phyloP scores from a whole-genome alignment of 1,140 invertebrate genomes.

The Phymorhynchus buccinoides region DNA sequence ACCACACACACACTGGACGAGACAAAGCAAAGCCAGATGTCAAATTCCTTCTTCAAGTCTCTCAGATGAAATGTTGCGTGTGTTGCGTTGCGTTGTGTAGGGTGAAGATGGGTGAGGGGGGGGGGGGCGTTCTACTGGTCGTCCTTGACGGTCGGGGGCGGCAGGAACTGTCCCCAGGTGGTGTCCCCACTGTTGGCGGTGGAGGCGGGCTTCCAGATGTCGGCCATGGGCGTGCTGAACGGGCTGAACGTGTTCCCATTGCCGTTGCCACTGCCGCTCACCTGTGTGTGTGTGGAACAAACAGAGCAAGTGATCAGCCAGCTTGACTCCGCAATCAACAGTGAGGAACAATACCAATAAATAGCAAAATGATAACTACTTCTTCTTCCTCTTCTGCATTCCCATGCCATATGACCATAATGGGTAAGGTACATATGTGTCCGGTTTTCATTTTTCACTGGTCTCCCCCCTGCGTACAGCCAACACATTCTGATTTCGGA shows the following conservation, averaged over 20 bases:
- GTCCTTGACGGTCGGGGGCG: slow-evolving; percentile 24
- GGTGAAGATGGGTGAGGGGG: background rate
- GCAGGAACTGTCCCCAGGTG: slow-evolving; percentile 42
- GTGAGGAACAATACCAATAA: too few species aligned
- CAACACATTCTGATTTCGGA: too few species aligned
- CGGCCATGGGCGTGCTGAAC: slow-evolving; percentile 57
- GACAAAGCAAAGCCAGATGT: slow-evolving; percentile 6
- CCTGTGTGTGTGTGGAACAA: background rate
- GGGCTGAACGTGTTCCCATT: slow-evolving; percentile 56
- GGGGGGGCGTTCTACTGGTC: slow-evolving; percentile 3
- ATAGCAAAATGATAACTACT: too few species aligned
- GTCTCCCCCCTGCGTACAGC: too few species aligned
- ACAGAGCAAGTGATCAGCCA: too few species aligned
- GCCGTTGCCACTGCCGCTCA: slow-evolving; percentile 30
- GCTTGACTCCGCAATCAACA: too few species aligned
- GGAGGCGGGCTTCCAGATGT: slow-evolving; percentile 65
- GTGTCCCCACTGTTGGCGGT: slow-evolving; percentile 34
- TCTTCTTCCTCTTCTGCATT: too few species aligned
- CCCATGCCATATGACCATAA: too few species aligned
- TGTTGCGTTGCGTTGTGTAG: background rate
- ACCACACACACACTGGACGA: too few species aligned
- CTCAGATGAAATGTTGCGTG: slow-evolving; percentile 12
- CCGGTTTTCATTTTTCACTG: too few species aligned
- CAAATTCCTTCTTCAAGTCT: background rate
- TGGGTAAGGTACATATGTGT: too few species aligned